phyloP scores from a whole-genome alignment of 2,888 invertebrate genomes.

The Drosophila infuscata region DNA sequence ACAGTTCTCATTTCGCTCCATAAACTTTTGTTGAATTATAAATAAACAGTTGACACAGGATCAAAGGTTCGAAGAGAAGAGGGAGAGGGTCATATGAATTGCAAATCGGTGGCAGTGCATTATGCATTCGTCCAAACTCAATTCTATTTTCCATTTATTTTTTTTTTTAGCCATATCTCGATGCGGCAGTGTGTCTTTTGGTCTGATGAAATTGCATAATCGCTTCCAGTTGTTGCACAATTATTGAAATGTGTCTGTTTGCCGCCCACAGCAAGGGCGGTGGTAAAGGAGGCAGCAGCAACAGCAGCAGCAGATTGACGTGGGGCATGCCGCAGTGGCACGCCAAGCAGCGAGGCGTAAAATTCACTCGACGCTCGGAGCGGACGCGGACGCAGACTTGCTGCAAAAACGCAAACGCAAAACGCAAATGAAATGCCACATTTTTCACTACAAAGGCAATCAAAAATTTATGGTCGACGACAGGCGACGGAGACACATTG shows the following conservation, averaged over 20 bases:
- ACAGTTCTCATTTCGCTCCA: neutral
- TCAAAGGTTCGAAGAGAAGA: neutral
- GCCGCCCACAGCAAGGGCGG: conserved; percentile 42
- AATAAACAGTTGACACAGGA: neutral
- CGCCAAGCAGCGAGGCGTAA: conserved; percentile 73
- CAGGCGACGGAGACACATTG: conserved; percentile 53
- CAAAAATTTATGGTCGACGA: conserved; percentile 72
- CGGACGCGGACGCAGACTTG: conserved; percentile 37
- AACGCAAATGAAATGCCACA: conserved; percentile 73
- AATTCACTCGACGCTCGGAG: conserved; percentile 69
- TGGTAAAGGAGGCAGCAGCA: neutral
- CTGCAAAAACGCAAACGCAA: conserved; percentile 45
- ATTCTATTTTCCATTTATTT: conserved; percentile 31
- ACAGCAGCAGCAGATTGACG: neutral
- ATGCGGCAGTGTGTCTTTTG: conserved; percentile 70
- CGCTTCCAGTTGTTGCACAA: conserved; percentile 81
- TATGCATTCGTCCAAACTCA: conserved; percentile 12
- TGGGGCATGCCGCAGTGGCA: conserved; percentile 51
- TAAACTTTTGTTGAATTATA: neutral
- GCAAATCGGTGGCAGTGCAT: conserved; percentile 30
- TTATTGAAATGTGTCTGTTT: conserved; percentile 77
- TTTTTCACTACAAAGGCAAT: conserved; percentile 71
- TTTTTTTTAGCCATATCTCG: conserved; percentile 69
- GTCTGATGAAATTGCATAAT: conserved; percentile 82
- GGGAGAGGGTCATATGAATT: neutral